Evolutionary conservation across 64 coral and sea anemone species (phyloP), one percentile per base, ranked within the genome.

Genomic region (Stylophora pistillata): DNA sequence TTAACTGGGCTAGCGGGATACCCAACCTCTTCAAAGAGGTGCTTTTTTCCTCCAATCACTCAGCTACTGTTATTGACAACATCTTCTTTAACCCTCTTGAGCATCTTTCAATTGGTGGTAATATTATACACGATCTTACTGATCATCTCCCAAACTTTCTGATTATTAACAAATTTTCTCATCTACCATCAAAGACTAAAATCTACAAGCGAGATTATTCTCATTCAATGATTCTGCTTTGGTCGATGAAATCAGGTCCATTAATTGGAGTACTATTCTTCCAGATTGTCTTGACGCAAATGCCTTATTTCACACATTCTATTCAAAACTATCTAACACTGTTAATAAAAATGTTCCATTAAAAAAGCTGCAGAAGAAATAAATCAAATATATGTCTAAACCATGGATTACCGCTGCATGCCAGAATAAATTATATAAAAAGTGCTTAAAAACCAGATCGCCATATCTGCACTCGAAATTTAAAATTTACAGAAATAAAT

Each of bases 111-210:
- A n/a, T n/a, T n/a, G n/a, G n/a, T n/a, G 89, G 89, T 17, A 92
- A 92, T 56, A 78, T 87, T 61, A 15, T 87, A 31, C 81, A 61
- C 61, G 91, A 87, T 71, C 53, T 92, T 47, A 87, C 84, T 59
- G 91, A 87, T 92, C 76, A 87, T 52, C 71, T 91, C 27, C 89
- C 79, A 33, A 91, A 83, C 16, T 90, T 84, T 61, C 27, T 90
- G 4, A 83, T 89, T 18, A 34, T 89, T 57, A 56, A 78, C 4
- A 81, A 81, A 32, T 89, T 80, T 30, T 11, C 14, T 54, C 53
- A 17, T 30, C 6, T 89, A 28, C 77, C 76, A 60, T 65, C 0
- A 9, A 89, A 79, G 15, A 47, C 78, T 59, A 89, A 78, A 52
- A 77, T 89, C n/a, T 89, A 89, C 30, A 89, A 77, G 55, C 21